These are phyloP conservation scores for Lomographa bimaculata DNA, from an alignment of 2,888 invertebrate species.

Conservation along the genomic window DNA sequence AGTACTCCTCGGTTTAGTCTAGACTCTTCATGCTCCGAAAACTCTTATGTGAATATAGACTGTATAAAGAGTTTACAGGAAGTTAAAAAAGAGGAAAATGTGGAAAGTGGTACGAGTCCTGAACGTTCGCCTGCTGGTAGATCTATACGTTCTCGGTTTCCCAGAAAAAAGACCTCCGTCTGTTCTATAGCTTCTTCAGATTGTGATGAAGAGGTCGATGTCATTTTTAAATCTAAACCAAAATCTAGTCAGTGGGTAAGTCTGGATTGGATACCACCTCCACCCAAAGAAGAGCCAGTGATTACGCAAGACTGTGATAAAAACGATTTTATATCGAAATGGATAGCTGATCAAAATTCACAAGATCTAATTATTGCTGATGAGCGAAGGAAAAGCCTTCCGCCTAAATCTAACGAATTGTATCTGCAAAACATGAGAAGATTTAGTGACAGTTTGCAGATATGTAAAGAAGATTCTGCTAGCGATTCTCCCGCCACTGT, in stretches of 20 bases:
- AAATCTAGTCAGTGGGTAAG: conserved; percentile 84
- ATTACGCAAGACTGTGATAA: conserved; percentile 80
- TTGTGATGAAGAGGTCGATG: conserved; percentile 79
- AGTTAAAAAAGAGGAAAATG: conserved; percentile 72
- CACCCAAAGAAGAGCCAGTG: conserved; percentile 78
- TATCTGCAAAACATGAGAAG: conserved; percentile 78
- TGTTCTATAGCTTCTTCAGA: conserved; percentile 81
- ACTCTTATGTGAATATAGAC: conserved; percentile 82
- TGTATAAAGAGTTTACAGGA: conserved; percentile 80
- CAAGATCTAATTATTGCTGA: conserved; percentile 72
- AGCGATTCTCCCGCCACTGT: conserved; percentile 79
- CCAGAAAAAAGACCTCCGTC: conserved; percentile 77
- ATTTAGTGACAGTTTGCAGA: conserved; percentile 78
- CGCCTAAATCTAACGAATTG: conserved; percentile 77
- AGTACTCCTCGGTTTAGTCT: conserved; percentile 77
- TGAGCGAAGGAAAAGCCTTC: conserved; percentile 76
- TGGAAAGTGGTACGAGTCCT: conserved; percentile 54
- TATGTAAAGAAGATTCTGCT: conserved; percentile 80
- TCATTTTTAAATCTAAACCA: conserved; percentile 82
- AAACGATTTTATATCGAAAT: conserved; percentile 80
- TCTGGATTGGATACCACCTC: conserved; percentile 80
- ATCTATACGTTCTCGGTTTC: conserved; percentile 70
- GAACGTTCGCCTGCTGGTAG: conserved; percentile 64
- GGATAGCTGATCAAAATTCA: conserved; percentile 80
- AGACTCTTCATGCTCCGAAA: conserved; percentile 82